Evolutionary conservation across 2,888 invertebrate genomes (phyloP).

Genomic region (Sinopyrophorus schimmeli): DNA sequence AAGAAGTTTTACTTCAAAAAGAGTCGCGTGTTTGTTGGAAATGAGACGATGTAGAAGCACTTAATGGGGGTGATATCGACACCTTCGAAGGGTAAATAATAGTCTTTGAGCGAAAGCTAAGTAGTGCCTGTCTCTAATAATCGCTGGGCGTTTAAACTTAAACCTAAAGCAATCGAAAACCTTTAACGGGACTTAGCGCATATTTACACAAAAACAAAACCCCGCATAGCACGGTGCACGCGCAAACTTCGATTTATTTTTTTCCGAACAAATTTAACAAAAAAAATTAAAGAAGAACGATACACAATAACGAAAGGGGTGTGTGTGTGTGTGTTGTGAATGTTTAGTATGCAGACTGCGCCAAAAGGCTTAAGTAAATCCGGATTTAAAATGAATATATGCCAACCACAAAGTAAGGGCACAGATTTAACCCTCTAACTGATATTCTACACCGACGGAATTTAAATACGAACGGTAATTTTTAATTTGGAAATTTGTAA

Average conservation of each 20-base stretch:
- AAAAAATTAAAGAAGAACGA: neutral
- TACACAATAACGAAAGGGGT: neutral
- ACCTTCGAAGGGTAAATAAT: slow-evolving; percentile 23
- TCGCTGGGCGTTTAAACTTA: slow-evolving; percentile 19
- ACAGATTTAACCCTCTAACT: slow-evolving; percentile 29
- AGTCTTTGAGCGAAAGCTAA: slow-evolving; percentile 21
- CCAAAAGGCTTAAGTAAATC: slow-evolving; percentile 32
- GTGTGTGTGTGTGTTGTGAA: slow-evolving; percentile 1
- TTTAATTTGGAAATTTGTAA: too few species aligned
- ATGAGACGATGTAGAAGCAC: slow-evolving; percentile 3
- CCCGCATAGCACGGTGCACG: neutral
- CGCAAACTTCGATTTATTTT: slow-evolving; percentile 10
- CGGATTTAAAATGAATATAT: slow-evolving; percentile 33
- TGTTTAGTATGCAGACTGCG: slow-evolving; percentile 32
- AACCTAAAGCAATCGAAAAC: slow-evolving; percentile 15
- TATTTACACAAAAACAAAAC: slow-evolving; percentile 19
- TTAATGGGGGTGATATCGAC: slow-evolving; percentile 24
- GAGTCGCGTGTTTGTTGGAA: too few species aligned
- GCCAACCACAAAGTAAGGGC: slow-evolving; percentile 29
- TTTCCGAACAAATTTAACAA: slow-evolving; percentile 20
- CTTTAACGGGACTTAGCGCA: neutral
- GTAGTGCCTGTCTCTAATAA: slow-evolving; percentile 29
- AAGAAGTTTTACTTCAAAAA: too few species aligned
- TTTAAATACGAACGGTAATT: slow-evolving; percentile 24
- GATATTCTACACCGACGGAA: slow-evolving; percentile 30